phyloP scores from a whole-genome alignment of 2,797 vertebrate species.

The Poeciliopsis infans region DNA sequence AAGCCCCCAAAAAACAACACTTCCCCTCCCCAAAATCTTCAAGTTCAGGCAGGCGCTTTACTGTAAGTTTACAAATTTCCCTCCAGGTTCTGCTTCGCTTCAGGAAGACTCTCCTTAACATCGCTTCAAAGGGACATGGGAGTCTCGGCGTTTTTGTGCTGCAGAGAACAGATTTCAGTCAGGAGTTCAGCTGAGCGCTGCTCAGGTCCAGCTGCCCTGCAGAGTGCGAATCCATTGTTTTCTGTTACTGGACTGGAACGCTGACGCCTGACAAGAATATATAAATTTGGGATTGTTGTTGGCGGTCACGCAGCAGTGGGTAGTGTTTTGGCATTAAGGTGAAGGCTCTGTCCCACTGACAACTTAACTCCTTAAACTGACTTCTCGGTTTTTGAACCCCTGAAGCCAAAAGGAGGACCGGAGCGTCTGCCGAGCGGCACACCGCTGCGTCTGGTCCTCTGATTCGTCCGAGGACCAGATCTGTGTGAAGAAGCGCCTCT shows the following conservation, averaged over 20 bases:
- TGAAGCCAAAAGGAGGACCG: background rate
- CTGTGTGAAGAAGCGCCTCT: background rate
- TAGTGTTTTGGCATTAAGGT: conserved; percentile 34
- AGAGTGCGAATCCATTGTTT: conserved; percentile 49
- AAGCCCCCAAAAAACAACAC: conserved; percentile 54
- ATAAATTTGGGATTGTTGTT: conserved; percentile 38
- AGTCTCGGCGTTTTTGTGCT: background rate
- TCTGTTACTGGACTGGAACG: conserved; percentile 52
- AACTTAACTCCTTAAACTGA: conserved; percentile 7
- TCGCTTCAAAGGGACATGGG: conserved; percentile 8
- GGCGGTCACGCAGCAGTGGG: conserved; percentile 44
- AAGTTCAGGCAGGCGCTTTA: conserved; percentile 76
- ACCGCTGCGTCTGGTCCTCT: background rate
- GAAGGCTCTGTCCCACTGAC: conserved; percentile 33
- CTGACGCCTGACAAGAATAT: conserved; percentile 56
- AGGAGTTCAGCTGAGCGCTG: conserved; percentile 7
- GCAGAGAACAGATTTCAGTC: background rate
- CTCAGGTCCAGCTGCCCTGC: conserved; percentile 34
- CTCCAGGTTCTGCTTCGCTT: conserved; percentile 66
- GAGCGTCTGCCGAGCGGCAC: background rate
- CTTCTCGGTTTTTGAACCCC: background rate
- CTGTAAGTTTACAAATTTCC: conserved; percentile 78
- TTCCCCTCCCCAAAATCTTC: conserved; percentile 66
- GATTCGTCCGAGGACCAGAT: background rate
- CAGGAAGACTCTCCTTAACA: conserved; percentile 11